Evolutionary conservation across 1,140 invertebrate genomes (phyloP).

Genomic region (Artemia franciscana): DNA sequence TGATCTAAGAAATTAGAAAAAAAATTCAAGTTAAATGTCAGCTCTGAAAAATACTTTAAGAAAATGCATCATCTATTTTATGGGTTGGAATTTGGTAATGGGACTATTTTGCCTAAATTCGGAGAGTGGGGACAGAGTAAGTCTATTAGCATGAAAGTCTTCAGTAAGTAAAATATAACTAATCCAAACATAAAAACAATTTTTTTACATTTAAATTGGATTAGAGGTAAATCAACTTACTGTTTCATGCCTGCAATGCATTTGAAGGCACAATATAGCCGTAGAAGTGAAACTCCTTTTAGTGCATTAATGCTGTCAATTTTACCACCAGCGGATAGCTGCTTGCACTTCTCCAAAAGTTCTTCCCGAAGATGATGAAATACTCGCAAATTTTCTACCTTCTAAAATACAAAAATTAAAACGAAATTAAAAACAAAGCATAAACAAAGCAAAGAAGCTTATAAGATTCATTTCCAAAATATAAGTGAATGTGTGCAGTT

Average conservation of each 20-base stretch:
- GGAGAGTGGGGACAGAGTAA: no score
- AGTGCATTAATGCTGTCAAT: constrained; percentile 41
- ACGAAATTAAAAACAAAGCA: constrained; percentile 4
- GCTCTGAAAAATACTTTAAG: no score
- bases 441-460: neutral
- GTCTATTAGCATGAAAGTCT: no score
- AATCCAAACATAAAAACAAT: neutral
- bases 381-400: constrained; percentile 45
- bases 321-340: constrained; percentile 22
- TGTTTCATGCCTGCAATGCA: constrained; percentile 78
- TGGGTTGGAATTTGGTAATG: no score
- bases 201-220: neutral
- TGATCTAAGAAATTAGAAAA: no score
- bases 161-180: no score
- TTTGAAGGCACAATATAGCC: constrained; percentile 72
- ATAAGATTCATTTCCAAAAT: constrained; percentile 6
- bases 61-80: no score
- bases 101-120: no score
- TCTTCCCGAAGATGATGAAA: constrained; percentile 53
- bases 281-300: constrained; percentile 48
- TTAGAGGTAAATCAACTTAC: neutral
- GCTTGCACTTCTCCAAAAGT: constrained; percentile 37
- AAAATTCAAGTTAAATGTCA: no score
- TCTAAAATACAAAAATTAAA: constrained; percentile 18
- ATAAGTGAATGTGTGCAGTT: neutral